Evolutionary conservation across 92 coral and sea anemone genomes (phyloP), one percentile per base, ranked within the genome.

Genomic region (Epizoanthus scotinus): DNA sequence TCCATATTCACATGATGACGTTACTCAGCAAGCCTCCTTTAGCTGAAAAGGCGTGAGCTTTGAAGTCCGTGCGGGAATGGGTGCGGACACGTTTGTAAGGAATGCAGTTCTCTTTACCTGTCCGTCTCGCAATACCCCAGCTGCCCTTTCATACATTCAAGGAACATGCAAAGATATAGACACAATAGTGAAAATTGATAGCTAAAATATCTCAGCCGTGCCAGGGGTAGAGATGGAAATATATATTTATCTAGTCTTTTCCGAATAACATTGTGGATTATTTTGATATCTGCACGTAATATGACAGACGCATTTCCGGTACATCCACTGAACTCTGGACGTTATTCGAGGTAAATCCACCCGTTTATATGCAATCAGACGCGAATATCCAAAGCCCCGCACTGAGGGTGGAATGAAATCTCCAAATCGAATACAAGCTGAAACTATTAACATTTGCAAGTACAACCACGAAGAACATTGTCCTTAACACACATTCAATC

Each of bases 281-380:
- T n/a, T n/a, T n/a, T n/a, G 81, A 75, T 75, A 75, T 75, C 63
- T 18, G 81, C 81, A 20, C 66, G 69, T 36, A 54, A 75, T 69
- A 75, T 75, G 81, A 75, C 67, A 75, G 31, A 75, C 69, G 81
- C 66, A 75, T 75, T 75, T 75, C 81, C 81, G 81, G 81, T 34
- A 73, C 79, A 73, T 57, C 53, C 12, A 10, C 2, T 42, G 28
- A 58, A 31, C 66, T 28, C 34, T 8, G 9, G 29, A 2, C 42
- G 7, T 21, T 10, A 12, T 14, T 15, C 36, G 22, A 42, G 20
- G 34, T 22, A 38, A 40, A 31, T 8, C 7, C 12, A 38, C 25
- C 34, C 12, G 8, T 58, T 74, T 75, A 58, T 21, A 49, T 0
- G 17, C 58, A 2, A 25, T 70, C 52, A 24, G 49, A 20, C 10